Evolutionary conservation across 2,113 vertebrate genomes (phyloP).

Genomic region (Cavia porcellus): DNA sequence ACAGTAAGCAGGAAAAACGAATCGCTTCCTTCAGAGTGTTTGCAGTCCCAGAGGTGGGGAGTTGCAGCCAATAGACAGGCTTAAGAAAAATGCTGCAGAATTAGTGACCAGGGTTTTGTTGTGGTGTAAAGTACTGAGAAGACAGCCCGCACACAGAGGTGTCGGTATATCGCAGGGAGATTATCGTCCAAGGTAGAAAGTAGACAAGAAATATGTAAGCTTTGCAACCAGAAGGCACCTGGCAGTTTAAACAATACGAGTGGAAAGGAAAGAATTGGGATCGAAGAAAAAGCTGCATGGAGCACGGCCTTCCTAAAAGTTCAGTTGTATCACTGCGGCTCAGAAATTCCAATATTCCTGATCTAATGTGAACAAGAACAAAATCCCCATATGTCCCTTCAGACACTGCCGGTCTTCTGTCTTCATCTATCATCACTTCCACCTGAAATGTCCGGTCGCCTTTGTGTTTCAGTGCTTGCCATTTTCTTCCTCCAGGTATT

Average conservation of each 20-base stretch:
- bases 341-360: not conserved
- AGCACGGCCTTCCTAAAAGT: not conserved
- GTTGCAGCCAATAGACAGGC: not conserved
- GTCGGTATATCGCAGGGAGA: not conserved
- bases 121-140: not conserved
- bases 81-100: not conserved
- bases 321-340: not conserved
- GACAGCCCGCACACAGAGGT: not conserved
- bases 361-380: not conserved
- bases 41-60: not conserved
- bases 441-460: not conserved
- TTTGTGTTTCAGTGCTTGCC: not conserved
- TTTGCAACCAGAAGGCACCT: not conserved
- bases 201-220: not conserved
- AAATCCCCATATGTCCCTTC: not conserved
- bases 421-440: not conserved
- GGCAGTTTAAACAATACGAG: not conserved
- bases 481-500: not conserved
- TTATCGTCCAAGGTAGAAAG: not conserved
- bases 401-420: not conserved
- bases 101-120: not conserved
- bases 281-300: not conserved
- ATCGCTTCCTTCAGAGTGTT: not conserved
- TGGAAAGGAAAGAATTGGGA: not conserved
- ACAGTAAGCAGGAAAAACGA: fast-evolving